phyloP scores from a whole-genome alignment of 2,113 vertebrate species.

The Physeter macrocephalus region DNA sequence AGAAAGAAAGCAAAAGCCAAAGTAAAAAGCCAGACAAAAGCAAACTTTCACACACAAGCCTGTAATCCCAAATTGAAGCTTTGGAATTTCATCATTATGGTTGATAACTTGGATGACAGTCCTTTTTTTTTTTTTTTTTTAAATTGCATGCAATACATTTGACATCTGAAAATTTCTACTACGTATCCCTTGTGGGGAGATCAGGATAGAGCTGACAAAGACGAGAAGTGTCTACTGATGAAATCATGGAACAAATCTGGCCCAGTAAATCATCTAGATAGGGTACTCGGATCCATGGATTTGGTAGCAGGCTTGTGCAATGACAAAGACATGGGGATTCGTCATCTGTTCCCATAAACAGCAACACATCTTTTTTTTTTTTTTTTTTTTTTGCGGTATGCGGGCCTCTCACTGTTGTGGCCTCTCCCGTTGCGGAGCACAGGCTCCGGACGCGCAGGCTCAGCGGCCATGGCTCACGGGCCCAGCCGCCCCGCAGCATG shows the following conservation, averaged over 20 bases:
- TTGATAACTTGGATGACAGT: neutral
- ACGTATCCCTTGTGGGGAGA: neutral
- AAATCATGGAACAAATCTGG: conserved; percentile 26
- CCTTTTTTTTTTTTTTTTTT: neutral
- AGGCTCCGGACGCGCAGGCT: too few relatives aligned
- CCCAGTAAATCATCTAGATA: neutral
- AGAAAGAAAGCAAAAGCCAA: neutral
- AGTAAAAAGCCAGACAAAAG: neutral
- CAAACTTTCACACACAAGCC: neutral
- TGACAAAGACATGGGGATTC: neutral
- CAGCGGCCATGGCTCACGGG: too few relatives aligned
- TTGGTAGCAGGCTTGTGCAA: neutral
- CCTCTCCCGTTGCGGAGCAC: too few relatives aligned
- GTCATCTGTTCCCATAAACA: neutral
- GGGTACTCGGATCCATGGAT: neutral
- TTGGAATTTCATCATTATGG: neutral
- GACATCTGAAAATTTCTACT: conserved; percentile 9
- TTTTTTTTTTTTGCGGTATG: too few relatives aligned
- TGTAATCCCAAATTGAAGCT: neutral
- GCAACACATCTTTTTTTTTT: conserved; percentile 1
- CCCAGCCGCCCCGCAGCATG: too few relatives aligned
- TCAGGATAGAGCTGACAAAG: conserved; percentile 22
- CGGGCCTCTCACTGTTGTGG: too few relatives aligned
- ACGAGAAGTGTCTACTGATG: neutral
- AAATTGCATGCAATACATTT: neutral